Base-by-base conservation (phyloP, 1,140 invertebrate genomes). In the Drosophila truncata region DNA sequence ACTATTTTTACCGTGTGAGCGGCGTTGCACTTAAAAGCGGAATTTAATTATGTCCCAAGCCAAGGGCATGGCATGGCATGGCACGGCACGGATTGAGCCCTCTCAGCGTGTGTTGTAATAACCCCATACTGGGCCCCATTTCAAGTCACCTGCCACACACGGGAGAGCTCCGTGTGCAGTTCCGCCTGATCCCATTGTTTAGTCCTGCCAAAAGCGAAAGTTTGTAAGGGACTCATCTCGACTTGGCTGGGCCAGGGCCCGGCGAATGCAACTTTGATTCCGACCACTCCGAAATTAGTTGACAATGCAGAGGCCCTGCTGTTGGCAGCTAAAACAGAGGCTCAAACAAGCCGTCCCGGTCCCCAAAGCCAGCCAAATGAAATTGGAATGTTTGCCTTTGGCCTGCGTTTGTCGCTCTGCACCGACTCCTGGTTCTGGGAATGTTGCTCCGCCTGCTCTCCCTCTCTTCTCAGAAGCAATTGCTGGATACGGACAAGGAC, bases 331-430 rank as follows among this genome's bases (percentile, higher is more conserved):
- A 39, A 59, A 58, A 27, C 52, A 41, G 63, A 49, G 47, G 35
- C 44, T 66, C 25, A 42, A 47, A 44, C 66, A 66, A 46, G 23
- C 37, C 23, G 49, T 54, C 1, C 37, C 16, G 33, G 44, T 63
- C 82, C 80, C 80, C 71, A 33, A 75, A 65, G 70, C 60, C 33
- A 71, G 44, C 54, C 47, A 67, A 85, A 66, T 85, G 74, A 86
- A 85, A 86, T 77, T 87, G 82, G 64, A 80, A 83, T 88, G 58
- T 79, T 88, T 73, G 52, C 52, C 50, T 52, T 63, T 78, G 54
- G 74, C 74, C 33, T 31, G 25, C 13, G 55, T 35, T 60, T 44
- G 55, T 9, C 31, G 47, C 27, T 16, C 25, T n/a, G 47, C 47
- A 18, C 25, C 16, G 5, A 13, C 5, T 5, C 29, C 59, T 49